Evolutionary conservation across 2,797 vertebrate species (phyloP), one percentile per base, ranked within the genome.

Genomic region (Urosaurus nigricauda): DNA sequence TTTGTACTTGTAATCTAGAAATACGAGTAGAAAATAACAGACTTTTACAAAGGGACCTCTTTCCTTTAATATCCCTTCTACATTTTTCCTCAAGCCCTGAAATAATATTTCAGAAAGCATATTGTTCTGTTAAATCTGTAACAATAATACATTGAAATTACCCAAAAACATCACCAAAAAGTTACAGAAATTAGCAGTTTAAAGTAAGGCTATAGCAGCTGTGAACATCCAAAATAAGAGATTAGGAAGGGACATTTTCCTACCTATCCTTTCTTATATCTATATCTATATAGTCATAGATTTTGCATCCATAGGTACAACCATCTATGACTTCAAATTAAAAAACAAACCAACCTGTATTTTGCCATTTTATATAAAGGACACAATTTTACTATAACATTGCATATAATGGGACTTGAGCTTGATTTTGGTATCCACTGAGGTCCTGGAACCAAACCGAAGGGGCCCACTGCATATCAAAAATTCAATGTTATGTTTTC

Each of bases 111-210:
- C 14, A 24, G 16, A 80, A 70, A 40, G 11, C 19, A 80, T 58
- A 79, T 0, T 56, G 26, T 17, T 6, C 35, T 56, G 56, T n/a
- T 87, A 80, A 32, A 19, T 37, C 21, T 71, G 37, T 40, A 65
- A 43, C 4, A 81, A 87, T 73, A 56, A 71, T 26, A 79, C 5
- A 2, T 35, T 40, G 3, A 43, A 71, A 80, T 32, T 53, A 43
- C 29, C 37, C 56, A 21, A 73, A 47, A 73, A 58, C 8, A 71
- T 2, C n/a, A 56, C 13, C 13, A 35, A 58, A 37, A 56, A 35
- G n/a, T 16, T 86, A 68, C 16, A 65, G 40, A 83, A 83, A 51
- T 14, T 26, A 83, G n/a, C 43, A 78, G 11, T 53, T 88, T 56
- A 68, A 68, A 51, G 51, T 9, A 83, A 65, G 19, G 29, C 40